phyloP scores from a whole-genome alignment of 1,140 invertebrate species.

The Caenorhabditis remanei region DNA sequence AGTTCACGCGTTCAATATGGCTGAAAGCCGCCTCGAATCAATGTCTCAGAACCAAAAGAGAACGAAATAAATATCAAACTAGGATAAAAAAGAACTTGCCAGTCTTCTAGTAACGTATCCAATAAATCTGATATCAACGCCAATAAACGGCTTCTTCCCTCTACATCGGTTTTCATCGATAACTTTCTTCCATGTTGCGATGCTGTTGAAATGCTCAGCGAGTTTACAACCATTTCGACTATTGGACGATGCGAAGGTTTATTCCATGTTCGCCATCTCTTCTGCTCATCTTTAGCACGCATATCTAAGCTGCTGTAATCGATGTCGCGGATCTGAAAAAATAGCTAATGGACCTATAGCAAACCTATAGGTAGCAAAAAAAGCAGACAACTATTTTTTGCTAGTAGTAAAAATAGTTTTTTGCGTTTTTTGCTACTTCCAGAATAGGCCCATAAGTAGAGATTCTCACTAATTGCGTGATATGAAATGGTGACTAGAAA shows the following conservation, averaged over 20 bases:
- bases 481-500: background rate
- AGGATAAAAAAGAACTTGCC: constrained; percentile 85
- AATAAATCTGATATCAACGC: constrained; percentile 95
- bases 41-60: background rate
- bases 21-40: constrained; percentile 34
- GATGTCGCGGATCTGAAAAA: constrained; percentile 71
- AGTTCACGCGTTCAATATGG: constrained; percentile 55
- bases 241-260: constrained; percentile 28
- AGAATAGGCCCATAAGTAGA: no score
- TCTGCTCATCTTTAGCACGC: constrained; percentile 57
- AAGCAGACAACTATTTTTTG: no score
- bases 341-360: no score
- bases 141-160: constrained; percentile 84
- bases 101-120: constrained; percentile 95
- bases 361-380: no score
- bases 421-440: no score
- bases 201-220: constrained; percentile 46
- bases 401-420: no score
- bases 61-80: constrained; percentile 70
- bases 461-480: no score
- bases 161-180: constrained; percentile 62
- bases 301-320: constrained; percentile 53
- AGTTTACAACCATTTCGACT: constrained; percentile 54
- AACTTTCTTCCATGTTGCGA: constrained; percentile 45
- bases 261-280: constrained; percentile 57